Evolutionary conservation across 2,888 invertebrate genomes (phyloP), one percentile per base, ranked within the genome.

Genomic region (Chironomus riparius): DNA sequence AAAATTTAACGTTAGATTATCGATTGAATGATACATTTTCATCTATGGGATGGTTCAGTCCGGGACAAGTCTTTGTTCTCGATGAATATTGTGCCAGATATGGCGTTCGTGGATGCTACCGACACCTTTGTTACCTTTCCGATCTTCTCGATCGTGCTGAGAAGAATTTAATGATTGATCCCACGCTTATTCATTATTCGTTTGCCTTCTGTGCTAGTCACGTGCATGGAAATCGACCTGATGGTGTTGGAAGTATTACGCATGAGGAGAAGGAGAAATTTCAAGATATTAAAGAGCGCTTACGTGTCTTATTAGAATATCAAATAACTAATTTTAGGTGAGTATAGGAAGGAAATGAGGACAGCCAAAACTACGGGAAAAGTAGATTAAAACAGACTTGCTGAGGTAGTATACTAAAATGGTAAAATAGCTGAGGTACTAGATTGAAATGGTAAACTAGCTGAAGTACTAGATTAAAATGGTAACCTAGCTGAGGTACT

Each of bases 191-290:
- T 83, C 98, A 99, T 86, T 99, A 95, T 86, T 97, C 97, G 81
- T 99, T 98, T 86, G 98, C 98, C 68, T 99, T 98, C 87, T 99
- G 99, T 86, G 98, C 98, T 76, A 97, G 95, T 80, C 99, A 99
- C 85, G 98, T 99, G 10, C 97, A 98, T 83, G 99, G 99, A 79
- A 99, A 98, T 88, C 93, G 95, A 87, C 97, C 98, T 78, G 99
- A 99, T 86, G 98, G 98, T 74, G 95, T 99, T 79, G 98, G 98
- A 79, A 98, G 98, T 82, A 98, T 99, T 81, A 96, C 98, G 12
- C 92, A 95, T 81, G 97, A 97, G 83, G 99, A 99, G 85, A 97
- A 96, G 84, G 97, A 97, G 82, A 95, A 95, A 83, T 99, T 99
- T 83, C 94, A 95, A 78, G 97, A 97, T 83, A 95, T 99, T 82